phyloP scores from a whole-genome alignment of 2,113 vertebrate species.

The Blennius ocellaris region DNA sequence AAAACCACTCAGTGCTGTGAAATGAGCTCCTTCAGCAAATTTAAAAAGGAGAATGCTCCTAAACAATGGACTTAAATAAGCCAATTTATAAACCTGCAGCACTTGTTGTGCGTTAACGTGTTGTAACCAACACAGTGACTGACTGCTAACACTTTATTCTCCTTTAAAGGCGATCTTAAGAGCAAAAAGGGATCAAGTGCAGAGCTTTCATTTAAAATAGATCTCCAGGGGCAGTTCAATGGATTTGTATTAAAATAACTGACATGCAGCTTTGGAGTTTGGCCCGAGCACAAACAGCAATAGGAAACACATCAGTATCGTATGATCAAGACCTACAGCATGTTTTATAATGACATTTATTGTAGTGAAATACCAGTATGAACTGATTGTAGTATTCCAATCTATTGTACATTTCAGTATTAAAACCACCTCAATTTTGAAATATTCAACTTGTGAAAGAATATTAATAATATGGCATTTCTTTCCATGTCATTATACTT shows the following conservation, averaged over 20 bases:
- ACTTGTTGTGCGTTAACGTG: background rate
- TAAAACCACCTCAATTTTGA: no score
- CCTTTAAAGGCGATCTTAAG: background rate
- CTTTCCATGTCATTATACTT: no score
- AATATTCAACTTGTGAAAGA: no score
- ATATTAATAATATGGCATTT: no score
- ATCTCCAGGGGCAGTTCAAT: constrained; percentile 19
- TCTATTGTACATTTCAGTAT: no score
- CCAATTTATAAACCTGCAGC: background rate
- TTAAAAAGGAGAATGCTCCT: constrained; percentile 1
- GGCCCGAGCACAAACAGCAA: constrained; percentile 13
- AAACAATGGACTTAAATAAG: no score
- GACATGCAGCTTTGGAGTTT: constrained; percentile 14
- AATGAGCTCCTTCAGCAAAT: constrained; percentile 17
- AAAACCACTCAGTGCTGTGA: constrained; percentile 1
- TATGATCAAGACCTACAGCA: background rate
- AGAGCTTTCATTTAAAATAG: background rate
- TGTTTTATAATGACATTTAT: background rate
- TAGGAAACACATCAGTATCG: no score
- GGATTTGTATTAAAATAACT: constrained; percentile 6
- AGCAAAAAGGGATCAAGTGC: background rate
- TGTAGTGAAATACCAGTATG: background rate
- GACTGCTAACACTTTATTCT: constrained; percentile 1
- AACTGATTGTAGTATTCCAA: no score
- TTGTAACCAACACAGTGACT: background rate